Percentiles rank a stretch among this genome's conserved stretches.
Evolutionary conservation across 2,888 invertebrate genomes (phyloP).

Genomic region (Pollenia griseotomentosa): DNA sequence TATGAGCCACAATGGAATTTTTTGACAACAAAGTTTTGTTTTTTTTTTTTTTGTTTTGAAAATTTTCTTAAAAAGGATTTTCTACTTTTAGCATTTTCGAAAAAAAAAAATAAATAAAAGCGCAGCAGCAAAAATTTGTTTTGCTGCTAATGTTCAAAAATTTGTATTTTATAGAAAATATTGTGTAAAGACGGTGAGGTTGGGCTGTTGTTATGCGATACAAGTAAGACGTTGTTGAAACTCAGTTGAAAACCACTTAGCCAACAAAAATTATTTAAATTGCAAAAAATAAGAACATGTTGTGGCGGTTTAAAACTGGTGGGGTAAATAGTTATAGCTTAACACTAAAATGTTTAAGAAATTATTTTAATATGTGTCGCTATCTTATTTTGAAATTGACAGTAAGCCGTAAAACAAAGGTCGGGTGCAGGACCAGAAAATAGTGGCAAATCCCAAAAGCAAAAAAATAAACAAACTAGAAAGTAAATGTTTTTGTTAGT

Average conservation of each 20-base stretch:
- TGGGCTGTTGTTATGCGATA: not conserved
- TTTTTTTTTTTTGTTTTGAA: slow-evolving; percentile 3
- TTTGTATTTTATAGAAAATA: slow-evolving; percentile 4
- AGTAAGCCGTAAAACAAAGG: too few species aligned
- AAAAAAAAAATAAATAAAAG: not conserved
- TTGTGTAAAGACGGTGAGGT: not conserved
- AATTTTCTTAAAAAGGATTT: slow-evolving; percentile 43
- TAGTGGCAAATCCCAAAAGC: too few species aligned
- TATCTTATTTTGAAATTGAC: too few species aligned
- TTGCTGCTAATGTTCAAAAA: slow-evolving; percentile 15
- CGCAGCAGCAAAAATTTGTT: slow-evolving; percentile 2
- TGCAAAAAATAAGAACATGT: slow-evolving; percentile 5
- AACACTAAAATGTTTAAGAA: too few species aligned
- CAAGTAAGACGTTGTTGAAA: not conserved
- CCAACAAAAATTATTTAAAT: slow-evolving; percentile 56
- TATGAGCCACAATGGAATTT: slow-evolving; percentile 70
- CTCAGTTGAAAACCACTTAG: slow-evolving; percentile 49
- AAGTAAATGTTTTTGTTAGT: too few species aligned
- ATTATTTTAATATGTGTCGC: too few species aligned
- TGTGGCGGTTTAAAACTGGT: too few species aligned
- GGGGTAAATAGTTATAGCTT: too few species aligned
- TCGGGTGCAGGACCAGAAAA: too few species aligned
- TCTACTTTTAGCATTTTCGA: not conserved
- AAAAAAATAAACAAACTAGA: too few species aligned
- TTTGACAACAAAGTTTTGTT: slow-evolving; percentile 56